Percentiles rank a stretch among this genome's conserved stretches.
These are phyloP conservation scores for Calyptommatus sinebrachiatus DNA, from an alignment of 2,113 vertebrate genomes.

Conservation along the genomic window DNA sequence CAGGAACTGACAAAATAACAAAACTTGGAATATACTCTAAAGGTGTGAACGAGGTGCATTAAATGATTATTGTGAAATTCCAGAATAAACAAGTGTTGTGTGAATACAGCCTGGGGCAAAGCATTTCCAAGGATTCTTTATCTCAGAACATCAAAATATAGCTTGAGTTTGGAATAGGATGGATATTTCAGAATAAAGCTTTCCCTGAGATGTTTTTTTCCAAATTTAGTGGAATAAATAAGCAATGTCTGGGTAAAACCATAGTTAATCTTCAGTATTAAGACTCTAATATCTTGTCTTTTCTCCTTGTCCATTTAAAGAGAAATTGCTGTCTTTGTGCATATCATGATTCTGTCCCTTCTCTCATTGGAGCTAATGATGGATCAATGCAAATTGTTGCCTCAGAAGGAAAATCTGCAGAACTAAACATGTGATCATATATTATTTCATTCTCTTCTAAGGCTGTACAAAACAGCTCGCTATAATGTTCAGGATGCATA, in stretches of 20 bases:
- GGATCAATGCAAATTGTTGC: constrained; percentile 29
- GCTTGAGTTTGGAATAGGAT: no score
- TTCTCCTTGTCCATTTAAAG: constrained; percentile 5
- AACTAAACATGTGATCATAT: constrained; percentile 15
- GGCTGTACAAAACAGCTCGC: constrained; percentile 16
- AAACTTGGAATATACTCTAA: no score
- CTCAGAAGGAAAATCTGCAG: constrained; percentile 30
- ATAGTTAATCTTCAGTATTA: constrained; percentile 24
- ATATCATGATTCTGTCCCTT: constrained; percentile 27
- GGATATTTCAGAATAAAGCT: no score
- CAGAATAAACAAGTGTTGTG: no score
- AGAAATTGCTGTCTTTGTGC: background rate
- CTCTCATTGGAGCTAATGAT: constrained; percentile 19
- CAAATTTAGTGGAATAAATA: no score
- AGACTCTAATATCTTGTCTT: constrained; percentile 6
- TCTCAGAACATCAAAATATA: no score
- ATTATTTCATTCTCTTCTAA: background rate
- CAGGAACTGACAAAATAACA: no score
- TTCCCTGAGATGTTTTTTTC: no score
- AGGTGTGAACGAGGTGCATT: no score
- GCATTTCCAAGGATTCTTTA: no score
- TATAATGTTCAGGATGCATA: constrained; percentile 38
- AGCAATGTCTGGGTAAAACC: background rate
- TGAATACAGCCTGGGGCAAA: no score
- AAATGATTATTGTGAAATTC: no score